Conservation (phyloP, 2,888 invertebrate genomes). For the Cantharis flavilabris region DNA sequence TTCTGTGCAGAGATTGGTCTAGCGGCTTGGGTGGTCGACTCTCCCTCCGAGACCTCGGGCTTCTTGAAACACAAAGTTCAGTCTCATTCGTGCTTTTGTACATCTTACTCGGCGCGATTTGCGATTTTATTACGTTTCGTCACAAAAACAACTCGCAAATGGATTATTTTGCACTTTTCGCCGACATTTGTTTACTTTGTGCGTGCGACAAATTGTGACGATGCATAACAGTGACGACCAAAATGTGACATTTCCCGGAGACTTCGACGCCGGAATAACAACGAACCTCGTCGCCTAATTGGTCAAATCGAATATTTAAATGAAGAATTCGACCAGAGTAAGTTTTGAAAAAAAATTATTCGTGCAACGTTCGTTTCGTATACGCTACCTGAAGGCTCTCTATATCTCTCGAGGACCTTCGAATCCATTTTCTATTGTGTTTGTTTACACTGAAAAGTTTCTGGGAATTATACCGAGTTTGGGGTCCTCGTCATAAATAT, state of each 20-base stretch:
- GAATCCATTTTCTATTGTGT: not conserved
- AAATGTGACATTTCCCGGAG: not conserved
- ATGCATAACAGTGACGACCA: not conserved
- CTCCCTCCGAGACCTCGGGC: conserved; percentile 34
- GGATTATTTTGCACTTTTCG: not conserved
- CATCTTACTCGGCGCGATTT: conserved; percentile 45
- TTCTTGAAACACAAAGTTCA: conserved; percentile 42
- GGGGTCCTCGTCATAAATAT: not conserved
- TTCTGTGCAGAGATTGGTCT: conserved; percentile 57
- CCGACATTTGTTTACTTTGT: not conserved
- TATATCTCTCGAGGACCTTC: not conserved
- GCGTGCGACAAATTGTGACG: not conserved
- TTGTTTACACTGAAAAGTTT: not conserved
- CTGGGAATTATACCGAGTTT: not conserved
- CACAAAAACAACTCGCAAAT: not conserved
- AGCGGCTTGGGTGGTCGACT: conserved; percentile 56
- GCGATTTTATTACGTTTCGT: conserved; percentile 11
- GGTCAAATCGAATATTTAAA: not conserved
- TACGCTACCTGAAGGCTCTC: not conserved
- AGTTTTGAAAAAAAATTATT: not conserved
- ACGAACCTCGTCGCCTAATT: not conserved
- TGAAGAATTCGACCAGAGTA: not conserved
- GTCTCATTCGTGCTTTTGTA: conserved; percentile 46
- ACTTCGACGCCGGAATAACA: not conserved
- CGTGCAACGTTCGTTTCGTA: not conserved